Conservation (phyloP, 2,888 invertebrate species). For the Leptopilina syphax region DNA sequence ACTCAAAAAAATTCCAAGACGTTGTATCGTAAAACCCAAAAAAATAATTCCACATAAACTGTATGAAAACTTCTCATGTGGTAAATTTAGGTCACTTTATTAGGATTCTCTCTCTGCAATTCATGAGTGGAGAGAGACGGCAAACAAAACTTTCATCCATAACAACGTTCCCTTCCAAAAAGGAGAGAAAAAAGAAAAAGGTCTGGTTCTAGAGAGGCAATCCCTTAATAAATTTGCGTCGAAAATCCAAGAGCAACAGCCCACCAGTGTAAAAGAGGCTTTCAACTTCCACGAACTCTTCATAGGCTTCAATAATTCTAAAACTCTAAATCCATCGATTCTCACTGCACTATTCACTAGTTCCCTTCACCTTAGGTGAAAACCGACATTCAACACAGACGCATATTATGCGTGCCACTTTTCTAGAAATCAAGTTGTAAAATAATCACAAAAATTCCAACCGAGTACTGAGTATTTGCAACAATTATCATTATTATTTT, state of each 20-base stretch:
- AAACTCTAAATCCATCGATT: slow-evolving; percentile 31
- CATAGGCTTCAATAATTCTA: slow-evolving; percentile 13
- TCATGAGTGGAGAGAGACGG: not conserved
- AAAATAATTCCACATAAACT: slow-evolving; percentile 40
- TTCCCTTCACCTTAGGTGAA: slow-evolving; percentile 23
- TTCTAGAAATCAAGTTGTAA: not conserved
- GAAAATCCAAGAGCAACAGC: slow-evolving; percentile 10
- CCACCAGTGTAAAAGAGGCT: not conserved
- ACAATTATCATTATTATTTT: no score
- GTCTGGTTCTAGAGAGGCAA: not conserved
- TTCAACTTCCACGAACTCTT: slow-evolving; percentile 26
- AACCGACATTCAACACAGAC: slow-evolving; percentile 10
- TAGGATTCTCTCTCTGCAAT: not conserved
- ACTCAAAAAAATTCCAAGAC: not conserved
- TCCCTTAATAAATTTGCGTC: slow-evolving; percentile 8
- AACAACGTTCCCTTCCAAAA: slow-evolving; percentile 1
- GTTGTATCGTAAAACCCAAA: not conserved
- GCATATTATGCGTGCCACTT: slow-evolving; percentile 34
- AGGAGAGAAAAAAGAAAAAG: slow-evolving; percentile 10
- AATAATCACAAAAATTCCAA: slow-evolving; percentile 10
- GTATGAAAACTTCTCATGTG: slow-evolving; percentile 20
- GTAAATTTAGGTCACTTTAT: slow-evolving; percentile 2
- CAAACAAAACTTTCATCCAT: slow-evolving; percentile 22
- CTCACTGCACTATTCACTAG: slow-evolving; percentile 31
- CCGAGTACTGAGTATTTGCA: not conserved